A percentile compares a stretch with the other conserved stretches of the same genome.
Conservation (phyloP, 2,888 invertebrate genomes). For the Caenorhabditis uteleia region DNA sequence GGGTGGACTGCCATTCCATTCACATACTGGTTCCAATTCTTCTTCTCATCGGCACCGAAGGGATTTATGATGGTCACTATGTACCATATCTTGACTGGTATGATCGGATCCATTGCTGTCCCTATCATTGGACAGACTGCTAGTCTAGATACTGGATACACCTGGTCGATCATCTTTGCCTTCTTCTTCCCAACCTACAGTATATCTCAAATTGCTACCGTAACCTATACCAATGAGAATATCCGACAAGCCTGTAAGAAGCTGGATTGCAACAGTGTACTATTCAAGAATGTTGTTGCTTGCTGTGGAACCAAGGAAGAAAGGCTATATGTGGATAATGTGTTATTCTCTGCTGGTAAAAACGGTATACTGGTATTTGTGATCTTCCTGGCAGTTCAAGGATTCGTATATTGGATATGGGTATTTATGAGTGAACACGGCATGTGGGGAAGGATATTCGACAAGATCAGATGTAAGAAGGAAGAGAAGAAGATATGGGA, state of each 20-base stretch:
- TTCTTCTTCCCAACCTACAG: constrained; percentile 48
- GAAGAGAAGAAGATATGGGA: constrained; percentile 15
- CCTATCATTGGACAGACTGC: constrained; percentile 59
- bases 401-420: constrained; percentile 48
- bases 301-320: constrained; percentile 45
- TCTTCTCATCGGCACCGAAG: constrained; percentile 62
- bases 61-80: constrained; percentile 63
- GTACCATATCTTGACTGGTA: constrained; percentile 61
- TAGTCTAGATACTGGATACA: constrained; percentile 26
- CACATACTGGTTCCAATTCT: constrained; percentile 62
- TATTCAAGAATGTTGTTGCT: constrained; percentile 24
- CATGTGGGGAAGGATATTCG: constrained; percentile 16
- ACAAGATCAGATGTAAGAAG: constrained; percentile 8
- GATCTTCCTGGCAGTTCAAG: constrained; percentile 49
- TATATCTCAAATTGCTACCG: constrained; percentile 40
- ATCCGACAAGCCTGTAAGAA: constrained; percentile 50
- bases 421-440: constrained; percentile 35
- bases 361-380: constrained; percentile 51
- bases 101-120: constrained; percentile 63
- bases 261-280: constrained; percentile 43
- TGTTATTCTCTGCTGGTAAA: constrained; percentile 33
- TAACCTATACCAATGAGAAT: constrained; percentile 58
- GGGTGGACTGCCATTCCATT: constrained; percentile 61
- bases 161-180: constrained; percentile 39
- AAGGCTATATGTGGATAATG: constrained; percentile 39